phyloP scores from a whole-genome alignment of 2,888 invertebrate species.

The Monopis laevigella region DNA sequence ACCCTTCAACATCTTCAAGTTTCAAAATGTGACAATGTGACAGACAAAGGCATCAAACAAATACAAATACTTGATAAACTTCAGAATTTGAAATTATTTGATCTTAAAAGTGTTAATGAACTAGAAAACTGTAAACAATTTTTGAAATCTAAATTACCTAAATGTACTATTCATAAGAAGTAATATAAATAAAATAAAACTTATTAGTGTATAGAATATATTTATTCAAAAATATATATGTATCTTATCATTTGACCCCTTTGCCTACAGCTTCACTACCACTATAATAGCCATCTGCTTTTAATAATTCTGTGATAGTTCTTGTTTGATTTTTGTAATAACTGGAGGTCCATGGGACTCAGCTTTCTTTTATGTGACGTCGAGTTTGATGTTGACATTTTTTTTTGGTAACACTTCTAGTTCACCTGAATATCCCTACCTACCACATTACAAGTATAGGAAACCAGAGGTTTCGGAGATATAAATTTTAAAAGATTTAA shows the following conservation, averaged over 20 bases:
- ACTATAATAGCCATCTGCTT: slow-evolving; percentile 72
- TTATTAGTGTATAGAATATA: neutral
- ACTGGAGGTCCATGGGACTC: slow-evolving; percentile 88
- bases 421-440: too few species aligned
- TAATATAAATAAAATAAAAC: neutral
- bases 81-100: slow-evolving; percentile 69
- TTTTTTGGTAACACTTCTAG: too few species aligned
- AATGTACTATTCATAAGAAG: slow-evolving; percentile 75
- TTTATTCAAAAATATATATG: too few species aligned
- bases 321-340: slow-evolving; percentile 81
- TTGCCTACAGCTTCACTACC: slow-evolving; percentile 81
- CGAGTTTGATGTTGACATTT: too few species aligned
- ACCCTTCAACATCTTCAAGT: slow-evolving; percentile 76
- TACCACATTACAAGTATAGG: too few species aligned
- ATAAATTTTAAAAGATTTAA: too few species aligned
- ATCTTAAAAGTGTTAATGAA: slow-evolving; percentile 73
- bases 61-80: slow-evolving; percentile 68
- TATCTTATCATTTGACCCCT: slow-evolving; percentile 40
- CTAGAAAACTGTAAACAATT: slow-evolving; percentile 62
- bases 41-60: slow-evolving; percentile 72
- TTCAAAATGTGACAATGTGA: slow-evolving; percentile 77
- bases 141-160: slow-evolving; percentile 68
- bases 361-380: too few species aligned
- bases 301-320: slow-evolving; percentile 76
- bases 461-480: too few species aligned